These are phyloP conservation scores for Lepidurus couesii DNA, from an alignment of 1,140 invertebrate genomes.

Conservation along the genomic window DNA sequence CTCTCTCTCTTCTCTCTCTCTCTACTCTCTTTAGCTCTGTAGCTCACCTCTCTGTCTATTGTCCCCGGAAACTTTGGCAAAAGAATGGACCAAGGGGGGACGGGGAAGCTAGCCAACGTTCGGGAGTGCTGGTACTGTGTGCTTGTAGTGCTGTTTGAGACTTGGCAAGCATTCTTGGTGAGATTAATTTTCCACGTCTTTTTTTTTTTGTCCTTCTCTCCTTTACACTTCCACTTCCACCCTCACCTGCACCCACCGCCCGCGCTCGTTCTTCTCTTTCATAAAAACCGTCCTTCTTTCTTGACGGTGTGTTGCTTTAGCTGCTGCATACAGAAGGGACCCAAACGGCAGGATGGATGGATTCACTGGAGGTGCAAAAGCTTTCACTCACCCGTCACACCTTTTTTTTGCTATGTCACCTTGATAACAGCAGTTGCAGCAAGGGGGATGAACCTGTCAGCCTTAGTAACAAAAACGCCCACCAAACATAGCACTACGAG, in stretches of 20 bases:
- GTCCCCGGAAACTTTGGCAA: constrained; percentile 12
- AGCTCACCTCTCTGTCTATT: neutral
- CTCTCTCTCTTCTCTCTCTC: neutral
- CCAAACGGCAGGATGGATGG: constrained; percentile 1
- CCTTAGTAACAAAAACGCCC: neutral
- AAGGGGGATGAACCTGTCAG: neutral
- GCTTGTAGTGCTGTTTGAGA: neutral
- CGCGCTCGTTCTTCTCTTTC: neutral
- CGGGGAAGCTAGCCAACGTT: constrained; percentile 4
- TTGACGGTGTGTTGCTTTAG: neutral
- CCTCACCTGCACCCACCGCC: neutral
- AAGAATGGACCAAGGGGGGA: neutral
- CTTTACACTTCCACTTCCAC: neutral
- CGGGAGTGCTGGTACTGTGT: neutral
- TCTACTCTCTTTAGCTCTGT: neutral
- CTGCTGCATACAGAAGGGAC: neutral
- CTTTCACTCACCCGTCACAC: constrained; percentile 17
- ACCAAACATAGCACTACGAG: neutral
- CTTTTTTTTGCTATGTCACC: constrained; percentile 13
- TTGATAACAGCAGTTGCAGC: constrained; percentile 3
- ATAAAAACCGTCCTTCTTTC: neutral
- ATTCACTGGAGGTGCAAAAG: neutral
- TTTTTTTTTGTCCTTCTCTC: neutral
- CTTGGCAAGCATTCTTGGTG: constrained; percentile 14
- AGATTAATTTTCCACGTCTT: constrained; percentile 18